Base-by-base conservation (phyloP, 2,113 vertebrate genomes). In the Chascanopsetta lugubris region DNA sequence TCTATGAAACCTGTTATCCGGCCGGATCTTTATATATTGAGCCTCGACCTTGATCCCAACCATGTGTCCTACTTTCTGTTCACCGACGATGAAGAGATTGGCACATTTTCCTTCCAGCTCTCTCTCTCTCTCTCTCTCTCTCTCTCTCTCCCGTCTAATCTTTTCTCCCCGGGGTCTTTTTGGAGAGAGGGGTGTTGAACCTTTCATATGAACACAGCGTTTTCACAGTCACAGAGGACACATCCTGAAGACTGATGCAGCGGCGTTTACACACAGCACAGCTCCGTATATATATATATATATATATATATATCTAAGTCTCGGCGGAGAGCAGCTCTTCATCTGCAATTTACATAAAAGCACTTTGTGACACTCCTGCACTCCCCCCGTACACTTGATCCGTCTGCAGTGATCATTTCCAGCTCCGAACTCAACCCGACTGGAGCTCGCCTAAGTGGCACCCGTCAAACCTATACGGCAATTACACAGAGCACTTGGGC, bases 271-370 rank as follows among this genome's bases (percentile, higher is more conserved):
- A n/a, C n/a, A n/a, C n/a, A n/a, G n/a, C n/a, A n/a, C 58, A 58
- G 29, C 11, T 22, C 55, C 61, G 64, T 78, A 61, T 42, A n/a
- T n/a, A n/a, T n/a, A n/a, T n/a, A n/a, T n/a, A n/a, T n/a, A n/a
- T n/a, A n/a, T n/a, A n/a, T n/a, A n/a, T n/a, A n/a, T n/a, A n/a
- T n/a, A 68, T 85, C 84, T 54, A 70, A 63, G 80, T 82, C 50
- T 79, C 75, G 30, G 47, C 21, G 42, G 53, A 77, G 69, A 62
- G 55, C 24, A 1, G 20, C 66, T 79, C 72, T 79, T 67, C 63
- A 69, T 4, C 70, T 26, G 0, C 22, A 60, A 87, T 88, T 88
- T 89, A 79, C 85, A 85, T 86, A 75, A 88, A 87, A 86, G 84
- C 86, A 83, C 78, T 84, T 81, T 61, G 72, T 61, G 76, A 79